Evolutionary conservation across 1,140 invertebrate genomes (phyloP).

Genomic region (Caligus rogercresseyi): DNA sequence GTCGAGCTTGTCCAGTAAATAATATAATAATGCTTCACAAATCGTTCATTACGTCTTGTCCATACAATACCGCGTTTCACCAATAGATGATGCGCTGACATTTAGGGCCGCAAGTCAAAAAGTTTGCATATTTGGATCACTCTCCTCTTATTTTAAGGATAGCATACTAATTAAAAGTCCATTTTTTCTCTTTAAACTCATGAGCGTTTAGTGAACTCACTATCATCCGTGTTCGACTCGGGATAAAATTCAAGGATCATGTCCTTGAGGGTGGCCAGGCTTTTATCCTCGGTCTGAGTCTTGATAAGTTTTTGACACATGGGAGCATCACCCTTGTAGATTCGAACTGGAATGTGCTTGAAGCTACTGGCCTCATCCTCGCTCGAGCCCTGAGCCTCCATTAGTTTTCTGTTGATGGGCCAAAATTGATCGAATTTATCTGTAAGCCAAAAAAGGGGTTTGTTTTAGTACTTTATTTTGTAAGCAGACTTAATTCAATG

Average conservation of each 20-base stretch:
- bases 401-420: constrained; percentile 82
- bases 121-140: too few species aligned
- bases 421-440: constrained; percentile 99
- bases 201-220: too few species aligned
- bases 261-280: constrained; percentile 48
- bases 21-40: too few species aligned
- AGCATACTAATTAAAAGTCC: too few species aligned
- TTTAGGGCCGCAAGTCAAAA: too few species aligned
- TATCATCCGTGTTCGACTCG: constrained; percentile 32
- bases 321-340: constrained; percentile 40
- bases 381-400: constrained; percentile 42
- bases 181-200: too few species aligned
- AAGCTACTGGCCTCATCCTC: constrained; percentile 47
- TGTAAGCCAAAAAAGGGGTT: constrained; percentile 27
- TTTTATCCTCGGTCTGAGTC: constrained; percentile 51
- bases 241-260: constrained; percentile 50
- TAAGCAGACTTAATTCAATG: background rate
- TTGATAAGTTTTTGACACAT: constrained; percentile 52
- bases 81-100: too few species aligned
- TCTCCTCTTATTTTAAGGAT: too few species aligned
- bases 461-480: background rate
- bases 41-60: too few species aligned
- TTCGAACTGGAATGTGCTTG: constrained; percentile 74
- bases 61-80: too few species aligned
- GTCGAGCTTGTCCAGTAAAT: too few species aligned